Evolutionary conservation across 2,113 vertebrate genomes (phyloP), one percentile per base, ranked within the genome.

Genomic region (Apeltes quadracus): DNA sequence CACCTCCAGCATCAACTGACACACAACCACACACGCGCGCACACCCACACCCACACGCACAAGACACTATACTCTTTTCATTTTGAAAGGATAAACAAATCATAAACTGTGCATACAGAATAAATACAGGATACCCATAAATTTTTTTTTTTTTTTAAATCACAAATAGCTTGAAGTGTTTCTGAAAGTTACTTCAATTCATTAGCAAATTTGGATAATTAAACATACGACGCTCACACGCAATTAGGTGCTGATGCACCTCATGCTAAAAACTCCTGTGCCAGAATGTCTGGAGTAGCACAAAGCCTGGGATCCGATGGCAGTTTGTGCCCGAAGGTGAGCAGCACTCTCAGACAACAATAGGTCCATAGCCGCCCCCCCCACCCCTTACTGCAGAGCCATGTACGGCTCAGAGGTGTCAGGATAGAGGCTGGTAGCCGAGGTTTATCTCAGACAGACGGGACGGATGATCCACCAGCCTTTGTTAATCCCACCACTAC

Each of bases 221-320:
- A 50, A 38, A 16, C 22, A 50, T 20, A 32, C 1, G 20, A 1
- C 75, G 22, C 10, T 1, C 1, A 43, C 16, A 36, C 18, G 48
- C 18, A 18, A 18, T 1, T 3, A 1, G 27, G 23, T 36, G 9
- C 29, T 1, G 1, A 43, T 18, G 44, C 20, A 43, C 20, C 16
- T 3, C 39, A 14, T 27, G 1, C 11, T 34, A 36, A 50, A 23
- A 41, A n/a, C 22, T 29, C 7, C 15, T 32, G 69, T 41, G 54
- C 79, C 69, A 62, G 6, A n/a, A 13, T 4, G 69, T 82, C 80
- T 76, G 74, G 58, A 74, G 41, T 3, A 36, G 54, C 58, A 83
- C 72, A 76, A 85, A 79, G 74, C 25, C 39, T 18, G 6, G 76
- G 78, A 85, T 84, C 87, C 59, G 66, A 39, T 75, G n/a, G 36